Conservation (phyloP, 2,113 vertebrate species). For the Camelus bactrianus region DNA sequence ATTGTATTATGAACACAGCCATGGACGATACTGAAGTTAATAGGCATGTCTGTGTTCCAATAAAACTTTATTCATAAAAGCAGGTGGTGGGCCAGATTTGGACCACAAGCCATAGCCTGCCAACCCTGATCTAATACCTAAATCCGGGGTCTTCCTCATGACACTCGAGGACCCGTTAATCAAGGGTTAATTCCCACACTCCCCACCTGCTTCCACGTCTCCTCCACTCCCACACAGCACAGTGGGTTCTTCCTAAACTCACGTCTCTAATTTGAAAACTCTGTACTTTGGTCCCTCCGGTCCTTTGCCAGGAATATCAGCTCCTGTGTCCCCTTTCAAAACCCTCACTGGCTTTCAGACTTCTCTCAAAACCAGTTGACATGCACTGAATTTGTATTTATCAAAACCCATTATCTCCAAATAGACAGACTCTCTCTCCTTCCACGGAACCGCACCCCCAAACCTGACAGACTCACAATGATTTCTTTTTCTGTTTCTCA, state of each 20-base stretch:
- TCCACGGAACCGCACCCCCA: neutral
- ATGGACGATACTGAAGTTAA: neutral
- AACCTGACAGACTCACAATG: rapidly evolving
- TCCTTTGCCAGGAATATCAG: too few species aligned
- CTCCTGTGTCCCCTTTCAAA: neutral
- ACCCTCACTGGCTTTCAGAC: neutral
- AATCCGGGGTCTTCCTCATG: neutral
- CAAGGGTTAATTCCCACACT: neutral
- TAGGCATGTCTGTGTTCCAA: neutral
- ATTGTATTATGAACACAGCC: neutral
- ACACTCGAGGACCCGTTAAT: neutral
- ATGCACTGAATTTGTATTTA: neutral
- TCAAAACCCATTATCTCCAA: neutral
- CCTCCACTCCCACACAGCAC: too few species aligned
- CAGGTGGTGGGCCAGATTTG: neutral
- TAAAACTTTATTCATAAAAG: slow-evolving; percentile 47
- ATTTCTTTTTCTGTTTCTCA: neutral
- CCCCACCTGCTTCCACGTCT: neutral
- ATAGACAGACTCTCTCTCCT: rapidly evolving
- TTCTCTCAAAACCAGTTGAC: neutral
- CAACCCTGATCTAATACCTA: neutral
- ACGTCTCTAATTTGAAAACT: too few species aligned
- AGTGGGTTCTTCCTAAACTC: neutral
- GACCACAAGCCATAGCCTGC: neutral
- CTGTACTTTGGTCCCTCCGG: too few species aligned